Conservation (phyloP, 2,113 vertebrate species). For the Edolisoma coerulescens region DNA sequence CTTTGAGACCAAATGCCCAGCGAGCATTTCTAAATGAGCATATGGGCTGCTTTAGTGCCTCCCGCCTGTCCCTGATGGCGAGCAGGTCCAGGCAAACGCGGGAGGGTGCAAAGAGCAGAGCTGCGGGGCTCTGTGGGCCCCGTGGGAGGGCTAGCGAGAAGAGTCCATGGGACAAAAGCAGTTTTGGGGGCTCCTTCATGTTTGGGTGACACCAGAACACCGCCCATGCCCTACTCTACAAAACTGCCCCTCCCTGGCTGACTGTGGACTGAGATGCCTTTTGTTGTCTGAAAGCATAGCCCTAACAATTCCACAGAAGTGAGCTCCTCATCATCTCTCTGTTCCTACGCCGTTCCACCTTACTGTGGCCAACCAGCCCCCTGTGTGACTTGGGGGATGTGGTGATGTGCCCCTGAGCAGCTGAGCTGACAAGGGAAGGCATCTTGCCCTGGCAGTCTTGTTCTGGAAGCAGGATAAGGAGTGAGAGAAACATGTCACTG, state of each 20-base stretch:
- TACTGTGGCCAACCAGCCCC: not conserved
- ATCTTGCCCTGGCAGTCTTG: not conserved
- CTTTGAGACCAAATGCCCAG: slow-evolving; percentile 15
- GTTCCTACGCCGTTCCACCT: not conserved
- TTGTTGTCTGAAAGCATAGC: not conserved
- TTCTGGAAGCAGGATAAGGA: not conserved
- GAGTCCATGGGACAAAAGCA: not conserved
- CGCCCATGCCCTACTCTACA: rapidly evolving
- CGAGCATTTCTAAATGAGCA: not conserved
- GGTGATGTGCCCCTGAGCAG: not conserved
- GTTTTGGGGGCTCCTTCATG: not conserved
- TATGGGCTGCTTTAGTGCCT: not conserved
- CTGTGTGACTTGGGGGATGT: not conserved
- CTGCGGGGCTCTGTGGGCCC: not conserved
- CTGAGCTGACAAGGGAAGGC: not conserved
- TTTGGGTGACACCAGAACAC: not conserved
- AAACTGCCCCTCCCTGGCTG: not conserved
- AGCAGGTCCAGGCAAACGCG: not conserved
- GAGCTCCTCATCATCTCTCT: not conserved
- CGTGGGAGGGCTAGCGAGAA: not conserved
- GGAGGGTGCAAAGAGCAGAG: not conserved
- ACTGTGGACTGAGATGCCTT: not conserved
- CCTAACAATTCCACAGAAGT: not conserved
- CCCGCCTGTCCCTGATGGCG: not conserved
- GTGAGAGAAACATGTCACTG: slow-evolving; percentile 19